Percentiles rank a stretch among this genome's conserved stretches.
Evolutionary conservation across 2,888 invertebrate genomes (phyloP).

Genomic region (Allophyes oxyacanthae): DNA sequence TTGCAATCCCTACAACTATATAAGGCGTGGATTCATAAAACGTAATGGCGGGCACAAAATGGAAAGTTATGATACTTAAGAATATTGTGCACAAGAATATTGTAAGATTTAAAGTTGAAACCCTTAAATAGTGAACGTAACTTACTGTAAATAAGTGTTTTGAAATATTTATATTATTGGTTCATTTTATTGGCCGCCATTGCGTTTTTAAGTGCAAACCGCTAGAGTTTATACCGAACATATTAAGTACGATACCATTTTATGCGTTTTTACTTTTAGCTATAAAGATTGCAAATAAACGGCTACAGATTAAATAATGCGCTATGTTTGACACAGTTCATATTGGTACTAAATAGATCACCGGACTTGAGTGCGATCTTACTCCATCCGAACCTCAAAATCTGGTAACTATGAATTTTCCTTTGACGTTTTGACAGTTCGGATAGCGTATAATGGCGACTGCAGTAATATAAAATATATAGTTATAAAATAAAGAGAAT

Average conservation of each 20-base stretch:
- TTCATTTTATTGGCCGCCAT: constrained; percentile 37
- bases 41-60: constrained; percentile 25
- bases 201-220: constrained; percentile 9
- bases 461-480: constrained; percentile 52
- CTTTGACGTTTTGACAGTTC: constrained; percentile 5
- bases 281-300: constrained; percentile 61
- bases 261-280: constrained; percentile 2
- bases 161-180: constrained; percentile 34
- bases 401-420: constrained; percentile 9
- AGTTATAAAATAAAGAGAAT: constrained; percentile 60
- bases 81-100: constrained; percentile 47
- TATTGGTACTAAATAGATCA: constrained; percentile 57
- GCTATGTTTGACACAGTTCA: constrained; percentile 78
- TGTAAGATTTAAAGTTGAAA: constrained; percentile 36
- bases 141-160: constrained; percentile 38
- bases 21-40: constrained; percentile 2
- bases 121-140: constrained; percentile 44
- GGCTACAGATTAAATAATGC: constrained; percentile 59
- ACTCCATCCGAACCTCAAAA: constrained; percentile 12
- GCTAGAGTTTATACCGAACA: constrained; percentile 3
- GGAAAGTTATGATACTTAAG: constrained; percentile 30
- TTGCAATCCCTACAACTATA: constrained; percentile 48
- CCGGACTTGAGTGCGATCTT: constrained; percentile 23
- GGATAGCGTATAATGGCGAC: constrained; percentile 12
- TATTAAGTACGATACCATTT: constrained; percentile 1